Evolutionary conservation across 2,113 vertebrate species (phyloP), one percentile per base, ranked within the genome.

Genomic region (Tringa solitaria): DNA sequence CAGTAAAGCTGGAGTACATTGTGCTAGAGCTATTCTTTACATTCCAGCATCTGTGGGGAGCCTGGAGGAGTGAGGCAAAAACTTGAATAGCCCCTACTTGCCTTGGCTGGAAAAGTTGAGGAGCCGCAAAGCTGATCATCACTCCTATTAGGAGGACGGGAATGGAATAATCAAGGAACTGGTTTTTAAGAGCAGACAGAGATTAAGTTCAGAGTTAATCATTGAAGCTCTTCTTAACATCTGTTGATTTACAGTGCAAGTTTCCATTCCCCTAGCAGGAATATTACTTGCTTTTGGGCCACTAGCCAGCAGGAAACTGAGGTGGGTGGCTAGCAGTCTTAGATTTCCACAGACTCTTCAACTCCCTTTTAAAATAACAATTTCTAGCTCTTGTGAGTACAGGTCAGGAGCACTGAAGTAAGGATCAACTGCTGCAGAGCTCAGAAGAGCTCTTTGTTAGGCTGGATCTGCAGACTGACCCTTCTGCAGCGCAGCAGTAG

Each of bases 101-200:
- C 30, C 8, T 26, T 79, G n/a, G 9, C 32, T 87, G 68, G 43
- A 89, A 93, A 87, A 68, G 57, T 30, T 89, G 43, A 15, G 11
- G 12, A 87, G 11, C 68, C 9, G 16, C 56, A 73, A 76, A 80
- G 45, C 57, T 53, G 24, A 26, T 92, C 21, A 7, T 78, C 3
- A 10, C 6, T 74, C 19, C 15, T 76, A 18, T 37, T 75, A n/a
- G 45, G 21, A 70, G 23, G 17, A 41, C 37, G 70, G 30, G n/a
- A 77, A 30, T 41, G 39, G 56, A 77, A 12, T 68, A 75, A 64
- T 46, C 21, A n/a, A 78, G 45, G 48, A 84, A 37, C 65, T 82
- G 77, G 16, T 94, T 87, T 87, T 89, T 75, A 75, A 53, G 56
- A 91, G 48, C 60, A 56, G 19, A 22, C 23, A 75, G 73, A 77